A percentile compares a stretch with the other conserved stretches of the same genome.
Evolutionary conservation across 2,113 vertebrate genomes (phyloP).

Genomic region (Phalacrocorax aristotelis): DNA sequence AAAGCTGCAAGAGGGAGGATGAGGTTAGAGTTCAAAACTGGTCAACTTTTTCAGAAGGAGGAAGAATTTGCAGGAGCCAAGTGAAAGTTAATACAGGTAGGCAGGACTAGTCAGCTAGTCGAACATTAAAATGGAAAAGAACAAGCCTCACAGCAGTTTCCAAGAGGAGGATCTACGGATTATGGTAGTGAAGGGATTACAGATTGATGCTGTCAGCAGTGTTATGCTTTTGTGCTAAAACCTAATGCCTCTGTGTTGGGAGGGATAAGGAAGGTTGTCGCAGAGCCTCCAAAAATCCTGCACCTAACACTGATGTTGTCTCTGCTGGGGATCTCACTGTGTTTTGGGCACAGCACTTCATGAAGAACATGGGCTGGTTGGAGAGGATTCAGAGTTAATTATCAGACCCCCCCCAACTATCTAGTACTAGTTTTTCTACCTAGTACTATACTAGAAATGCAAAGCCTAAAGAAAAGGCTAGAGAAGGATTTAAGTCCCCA

Average conservation of each 20-base stretch:
- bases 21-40: neutral
- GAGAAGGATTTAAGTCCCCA: neutral
- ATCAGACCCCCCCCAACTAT: neutral
- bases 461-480: neutral
- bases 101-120: neutral
- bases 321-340: rapidly evolving
- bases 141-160: neutral
- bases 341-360: neutral
- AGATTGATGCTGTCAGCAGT: neutral
- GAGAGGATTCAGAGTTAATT: neutral
- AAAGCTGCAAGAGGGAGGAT: neutral
- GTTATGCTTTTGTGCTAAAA: neutral
- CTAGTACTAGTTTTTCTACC: neutral
- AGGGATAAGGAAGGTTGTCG: neutral
- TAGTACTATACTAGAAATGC: neutral
- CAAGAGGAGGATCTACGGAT: neutral
- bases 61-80: neutral
- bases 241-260: neutral
- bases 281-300: neutral
- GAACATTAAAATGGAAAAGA: neutral
- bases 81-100: neutral
- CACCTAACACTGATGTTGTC: rapidly evolving
- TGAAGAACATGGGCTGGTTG: neutral
- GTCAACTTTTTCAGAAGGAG: neutral
- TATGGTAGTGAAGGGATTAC: neutral